These are phyloP conservation scores for Synergus gifuensis DNA, from an alignment of 2,888 invertebrate species.

Conservation along the genomic window DNA sequence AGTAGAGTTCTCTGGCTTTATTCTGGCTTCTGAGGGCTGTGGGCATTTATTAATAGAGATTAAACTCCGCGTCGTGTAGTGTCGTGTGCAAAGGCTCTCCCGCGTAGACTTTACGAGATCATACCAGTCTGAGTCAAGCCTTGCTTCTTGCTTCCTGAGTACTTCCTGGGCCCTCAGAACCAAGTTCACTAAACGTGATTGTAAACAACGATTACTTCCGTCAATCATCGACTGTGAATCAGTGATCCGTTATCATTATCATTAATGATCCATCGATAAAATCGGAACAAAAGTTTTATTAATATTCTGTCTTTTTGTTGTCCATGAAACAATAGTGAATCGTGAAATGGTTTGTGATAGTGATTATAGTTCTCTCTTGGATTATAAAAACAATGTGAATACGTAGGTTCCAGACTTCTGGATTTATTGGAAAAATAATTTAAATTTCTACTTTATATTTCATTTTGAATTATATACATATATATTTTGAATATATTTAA, in stretches of 20 bases:
- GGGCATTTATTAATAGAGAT: conserved; percentile 77
- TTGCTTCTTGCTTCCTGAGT: conserved; percentile 13
- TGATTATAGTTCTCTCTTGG: conserved; percentile 6
- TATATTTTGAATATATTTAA: no score
- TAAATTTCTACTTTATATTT: no score
- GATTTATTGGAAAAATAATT: background rate
- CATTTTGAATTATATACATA: no score
- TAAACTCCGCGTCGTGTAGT: conserved; percentile 76
- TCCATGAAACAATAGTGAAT: background rate
- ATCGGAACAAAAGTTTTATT: background rate
- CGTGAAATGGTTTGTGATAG: background rate
- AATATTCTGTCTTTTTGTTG: background rate
- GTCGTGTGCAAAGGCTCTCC: conserved; percentile 76
- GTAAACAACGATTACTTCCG: background rate
- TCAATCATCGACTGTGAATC: background rate
- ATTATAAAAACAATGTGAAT: conserved; percentile 19
- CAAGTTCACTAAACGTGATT: background rate
- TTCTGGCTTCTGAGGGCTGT: conserved; percentile 63
- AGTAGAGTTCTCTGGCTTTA: conserved; percentile 61
- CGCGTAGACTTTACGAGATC: conserved; percentile 66
- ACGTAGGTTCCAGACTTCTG: background rate
- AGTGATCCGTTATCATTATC: no score
- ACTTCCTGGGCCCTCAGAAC: background rate
- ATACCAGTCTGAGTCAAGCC: conserved; percentile 69
- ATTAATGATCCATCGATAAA: conserved; percentile 1